Conservation (phyloP, 2,888 invertebrate genomes). For the Piscicola geometra region DNA sequence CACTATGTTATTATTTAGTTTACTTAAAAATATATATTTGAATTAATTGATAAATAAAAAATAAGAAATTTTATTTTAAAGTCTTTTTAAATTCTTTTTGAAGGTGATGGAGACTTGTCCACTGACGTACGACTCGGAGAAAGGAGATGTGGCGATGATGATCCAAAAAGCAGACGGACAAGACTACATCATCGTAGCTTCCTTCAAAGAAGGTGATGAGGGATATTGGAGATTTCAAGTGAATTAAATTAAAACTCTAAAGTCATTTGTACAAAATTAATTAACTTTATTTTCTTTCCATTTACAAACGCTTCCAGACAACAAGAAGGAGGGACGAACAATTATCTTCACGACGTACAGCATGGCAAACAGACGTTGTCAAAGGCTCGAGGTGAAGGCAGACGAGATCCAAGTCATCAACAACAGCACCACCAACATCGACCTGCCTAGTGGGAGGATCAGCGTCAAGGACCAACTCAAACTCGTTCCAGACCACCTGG, state of each 20-base stretch:
- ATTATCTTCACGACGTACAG: constrained; percentile 25
- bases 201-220: constrained; percentile 32
- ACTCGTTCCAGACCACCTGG: constrained; percentile 35
- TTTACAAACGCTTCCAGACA: constrained; percentile 18
- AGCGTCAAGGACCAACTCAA: constrained; percentile 32
- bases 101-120: constrained; percentile 38
- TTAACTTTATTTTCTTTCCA: constrained; percentile 24
- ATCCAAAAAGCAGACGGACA: constrained; percentile 39
- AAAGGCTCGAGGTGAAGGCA: constrained; percentile 28
- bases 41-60: background rate
- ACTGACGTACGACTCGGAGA: constrained; percentile 37
- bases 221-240: too few relatives aligned
- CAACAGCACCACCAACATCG: constrained; percentile 35
- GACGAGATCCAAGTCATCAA: constrained; percentile 38
- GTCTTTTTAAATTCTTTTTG: background rate
- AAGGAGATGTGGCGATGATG: constrained; percentile 42
- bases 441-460: constrained; percentile 41
- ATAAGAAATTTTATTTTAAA: too few relatives aligned
- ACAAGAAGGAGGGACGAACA: background rate
- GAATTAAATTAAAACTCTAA: too few relatives aligned
- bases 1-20: background rate
- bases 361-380: constrained; percentile 15
- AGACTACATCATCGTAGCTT: constrained; percentile 38
- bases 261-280: constrained; percentile 7
- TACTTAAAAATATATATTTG: too few relatives aligned